Evolutionary conservation across 2,888 invertebrate species (phyloP).

Genomic region (Lysandra bellargus): DNA sequence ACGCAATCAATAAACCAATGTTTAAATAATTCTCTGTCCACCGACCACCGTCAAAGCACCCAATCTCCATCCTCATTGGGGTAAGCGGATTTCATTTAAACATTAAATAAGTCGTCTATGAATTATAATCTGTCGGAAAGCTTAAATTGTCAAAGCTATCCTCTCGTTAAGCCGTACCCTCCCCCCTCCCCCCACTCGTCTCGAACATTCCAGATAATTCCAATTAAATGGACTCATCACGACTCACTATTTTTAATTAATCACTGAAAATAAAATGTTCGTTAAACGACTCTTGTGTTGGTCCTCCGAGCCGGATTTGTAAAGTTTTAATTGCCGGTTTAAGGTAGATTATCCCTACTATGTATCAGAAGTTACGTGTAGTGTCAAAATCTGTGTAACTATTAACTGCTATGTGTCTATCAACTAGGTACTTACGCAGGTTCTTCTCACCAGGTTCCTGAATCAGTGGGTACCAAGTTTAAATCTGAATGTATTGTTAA

Average conservation of each 20-base stretch:
- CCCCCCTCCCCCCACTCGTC: background rate
- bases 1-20: background rate
- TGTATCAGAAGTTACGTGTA: background rate
- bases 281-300: constrained; percentile 21
- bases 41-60: background rate
- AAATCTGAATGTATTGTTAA: background rate
- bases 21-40: background rate
- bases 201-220: constrained; percentile 29
- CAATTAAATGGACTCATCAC: constrained; percentile 27
- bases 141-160: constrained; percentile 31
- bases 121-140: constrained; percentile 26
- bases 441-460: no score
- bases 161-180: constrained; percentile 6
- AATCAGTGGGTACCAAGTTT: no score
- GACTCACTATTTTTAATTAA: constrained; percentile 29
- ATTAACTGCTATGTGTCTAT: background rate
- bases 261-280: constrained; percentile 17
- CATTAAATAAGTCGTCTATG: constrained; percentile 26
- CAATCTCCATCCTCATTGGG: background rate
- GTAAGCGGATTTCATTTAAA: constrained; percentile 20
- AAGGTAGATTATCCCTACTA: constrained; percentile 15
- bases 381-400: background rate
- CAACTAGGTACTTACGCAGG: background rate
- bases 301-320: constrained; percentile 6
- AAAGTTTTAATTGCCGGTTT: constrained; percentile 16